Evolutionary conservation across 2,797 vertebrate species (phyloP).

Genomic region (Eleutherodactylus coqui): DNA sequence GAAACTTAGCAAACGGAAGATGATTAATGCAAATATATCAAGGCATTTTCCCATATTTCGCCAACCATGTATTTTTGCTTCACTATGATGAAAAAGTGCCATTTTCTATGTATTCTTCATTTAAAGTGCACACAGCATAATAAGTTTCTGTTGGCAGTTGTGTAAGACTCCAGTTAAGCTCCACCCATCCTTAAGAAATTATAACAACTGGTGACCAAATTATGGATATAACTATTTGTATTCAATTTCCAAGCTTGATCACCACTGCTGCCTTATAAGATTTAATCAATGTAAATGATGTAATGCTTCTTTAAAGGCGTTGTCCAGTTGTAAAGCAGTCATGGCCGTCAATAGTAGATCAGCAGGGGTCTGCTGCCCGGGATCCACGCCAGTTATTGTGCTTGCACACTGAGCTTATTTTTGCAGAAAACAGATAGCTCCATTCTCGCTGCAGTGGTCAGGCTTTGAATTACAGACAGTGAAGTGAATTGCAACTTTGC

Average conservation of each 20-base stretch:
- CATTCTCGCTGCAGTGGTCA: no score
- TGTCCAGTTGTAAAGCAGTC: no score
- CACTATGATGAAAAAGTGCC: neutral
- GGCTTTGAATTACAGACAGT: no score
- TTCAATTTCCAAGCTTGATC: neutral
- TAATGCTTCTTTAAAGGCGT: no score
- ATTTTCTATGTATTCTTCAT: neutral
- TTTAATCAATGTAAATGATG: no score
- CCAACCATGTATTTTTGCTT: slow-evolving; percentile 22
- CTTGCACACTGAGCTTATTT: no score
- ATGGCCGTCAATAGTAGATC: no score
- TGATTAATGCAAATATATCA: slow-evolving; percentile 57
- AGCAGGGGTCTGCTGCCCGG: no score
- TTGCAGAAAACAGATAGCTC: no score
- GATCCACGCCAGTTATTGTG: no score
- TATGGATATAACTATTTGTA: neutral
- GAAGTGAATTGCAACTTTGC: no score
- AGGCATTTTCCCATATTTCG: slow-evolving; percentile 35
- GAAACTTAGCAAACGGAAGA: slow-evolving; percentile 49
- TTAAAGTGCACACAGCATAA: neutral
- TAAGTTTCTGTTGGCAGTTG: neutral
- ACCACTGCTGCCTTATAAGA: no score
- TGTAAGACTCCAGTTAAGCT: neutral
- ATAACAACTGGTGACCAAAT: neutral
- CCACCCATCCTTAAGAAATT: neutral